Conservation (phyloP, 2,888 invertebrate species). For the Dynastes hyllus region DNA sequence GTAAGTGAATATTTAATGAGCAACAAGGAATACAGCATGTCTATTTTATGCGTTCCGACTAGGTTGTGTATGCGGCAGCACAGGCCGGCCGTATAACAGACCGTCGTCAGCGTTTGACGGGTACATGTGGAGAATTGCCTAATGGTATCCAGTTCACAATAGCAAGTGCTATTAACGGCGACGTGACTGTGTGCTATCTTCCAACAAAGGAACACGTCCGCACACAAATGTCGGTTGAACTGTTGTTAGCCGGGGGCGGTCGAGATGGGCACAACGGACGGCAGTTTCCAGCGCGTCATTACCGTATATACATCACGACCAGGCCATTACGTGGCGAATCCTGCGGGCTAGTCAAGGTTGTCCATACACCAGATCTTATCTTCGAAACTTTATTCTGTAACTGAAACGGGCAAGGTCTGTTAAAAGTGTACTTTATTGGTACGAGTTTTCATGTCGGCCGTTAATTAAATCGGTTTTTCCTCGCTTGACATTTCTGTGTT, state of each 20-base stretch:
- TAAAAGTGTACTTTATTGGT: conserved; percentile 44
- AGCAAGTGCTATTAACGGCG: conserved; percentile 58
- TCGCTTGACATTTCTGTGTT: conserved; percentile 28
- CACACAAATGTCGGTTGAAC: conserved; percentile 55
- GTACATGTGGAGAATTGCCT: conserved; percentile 50
- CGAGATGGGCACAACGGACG: conserved; percentile 55
- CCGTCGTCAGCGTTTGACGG: conserved; percentile 43
- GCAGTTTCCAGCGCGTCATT: conserved; percentile 51
- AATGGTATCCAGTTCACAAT: conserved; percentile 53
- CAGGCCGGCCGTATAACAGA: conserved; percentile 23
- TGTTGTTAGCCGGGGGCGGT: conserved; percentile 55
- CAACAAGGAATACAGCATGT: conserved; percentile 30
- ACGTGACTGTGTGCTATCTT: conserved; percentile 58
- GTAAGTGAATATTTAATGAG: conserved; percentile 40
- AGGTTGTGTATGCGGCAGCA: conserved; percentile 11
- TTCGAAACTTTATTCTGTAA: conserved; percentile 48
- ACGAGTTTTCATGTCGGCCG: conserved; percentile 38
- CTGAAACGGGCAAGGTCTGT: conserved; percentile 44
- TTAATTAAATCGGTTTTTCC: conserved; percentile 38
- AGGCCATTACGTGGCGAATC: conserved; percentile 58
- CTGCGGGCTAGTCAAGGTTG: conserved; percentile 59
- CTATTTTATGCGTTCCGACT: conserved; percentile 27
- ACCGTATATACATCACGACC: conserved; percentile 57
- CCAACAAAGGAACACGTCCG: conserved; percentile 57
- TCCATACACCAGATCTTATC: conserved; percentile 51